These are phyloP conservation scores for Cydia amplana DNA, from an alignment of 1,140 invertebrate species.

Conservation along the genomic window DNA sequence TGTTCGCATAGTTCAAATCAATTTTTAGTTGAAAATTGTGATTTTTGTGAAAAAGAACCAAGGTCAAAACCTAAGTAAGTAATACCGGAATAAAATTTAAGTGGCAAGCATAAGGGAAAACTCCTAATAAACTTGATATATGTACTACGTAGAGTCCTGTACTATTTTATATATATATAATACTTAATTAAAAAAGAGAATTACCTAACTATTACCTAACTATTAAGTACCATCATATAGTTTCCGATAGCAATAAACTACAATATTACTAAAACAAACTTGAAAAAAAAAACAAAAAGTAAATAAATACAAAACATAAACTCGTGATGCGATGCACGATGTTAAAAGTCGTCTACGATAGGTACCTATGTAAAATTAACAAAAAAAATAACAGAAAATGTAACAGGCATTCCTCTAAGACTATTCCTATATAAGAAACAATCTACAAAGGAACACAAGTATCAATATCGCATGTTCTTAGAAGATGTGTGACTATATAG, in stretches of 20 bases:
- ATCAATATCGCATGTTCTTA: conserved; percentile 74
- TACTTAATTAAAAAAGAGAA: too few species aligned
- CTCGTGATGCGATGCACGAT: too few species aligned
- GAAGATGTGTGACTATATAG: conserved; percentile 65
- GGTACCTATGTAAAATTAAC: conserved; percentile 10
- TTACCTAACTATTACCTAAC: too few species aligned
- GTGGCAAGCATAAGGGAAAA: neutral
- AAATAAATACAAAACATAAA: neutral
- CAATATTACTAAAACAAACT: neutral
- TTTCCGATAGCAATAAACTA: neutral
- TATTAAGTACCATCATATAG: neutral
- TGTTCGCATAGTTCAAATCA: too few species aligned
- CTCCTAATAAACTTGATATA: too few species aligned
- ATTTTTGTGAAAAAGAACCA: too few species aligned
- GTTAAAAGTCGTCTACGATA: neutral
- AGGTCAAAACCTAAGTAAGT: too few species aligned
- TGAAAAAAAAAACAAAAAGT: neutral
- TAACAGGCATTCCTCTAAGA: conserved; percentile 49
- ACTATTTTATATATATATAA: too few species aligned
- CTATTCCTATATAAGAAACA: conserved; percentile 49
- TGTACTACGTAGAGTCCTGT: too few species aligned
- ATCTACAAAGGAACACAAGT: conserved; percentile 48
- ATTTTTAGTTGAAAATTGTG: too few species aligned
- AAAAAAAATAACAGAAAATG: conserved; percentile 50
- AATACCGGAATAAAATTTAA: neutral